These are phyloP conservation scores for Amblyjoppa fuscipennis DNA, from an alignment of 2,888 invertebrate genomes.

Conservation along the genomic window DNA sequence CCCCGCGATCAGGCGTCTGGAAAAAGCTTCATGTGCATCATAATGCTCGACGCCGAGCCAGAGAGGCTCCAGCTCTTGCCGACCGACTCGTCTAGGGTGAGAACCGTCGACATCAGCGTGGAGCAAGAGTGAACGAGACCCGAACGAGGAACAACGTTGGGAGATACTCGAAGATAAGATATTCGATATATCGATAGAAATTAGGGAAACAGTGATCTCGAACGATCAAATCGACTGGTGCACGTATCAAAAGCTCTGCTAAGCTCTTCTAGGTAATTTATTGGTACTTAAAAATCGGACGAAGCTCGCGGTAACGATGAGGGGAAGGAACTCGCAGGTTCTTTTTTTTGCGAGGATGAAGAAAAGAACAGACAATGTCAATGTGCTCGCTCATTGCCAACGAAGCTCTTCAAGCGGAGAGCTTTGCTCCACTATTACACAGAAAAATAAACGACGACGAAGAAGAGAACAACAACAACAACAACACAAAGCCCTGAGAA, in stretches of 20 bases:
- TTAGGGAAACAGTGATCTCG: neutral
- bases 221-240: constrained; percentile 39
- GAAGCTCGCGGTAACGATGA: neutral
- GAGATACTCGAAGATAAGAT: constrained; percentile 4
- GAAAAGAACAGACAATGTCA: neutral
- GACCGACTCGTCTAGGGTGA: constrained; percentile 87
- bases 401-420: constrained; percentile 8
- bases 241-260: constrained; percentile 60
- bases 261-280: constrained; percentile 24
- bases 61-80: constrained; percentile 88
- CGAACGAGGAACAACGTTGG: neutral
- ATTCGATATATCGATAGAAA: constrained; percentile 11
- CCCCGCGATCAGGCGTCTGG: constrained; percentile 93
- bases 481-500: constrained; percentile 8
- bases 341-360: neutral
- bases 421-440: neutral
- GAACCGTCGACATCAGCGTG: constrained; percentile 88
- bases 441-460: neutral
- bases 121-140: constrained; percentile 83
- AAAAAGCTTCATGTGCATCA: constrained; percentile 95
- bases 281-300: constrained; percentile 27
- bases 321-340: neutral
- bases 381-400: constrained; percentile 54
- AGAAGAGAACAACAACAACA: neutral
- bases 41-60: constrained; percentile 93